Base-by-base conservation (phyloP, 2,888 invertebrate species). In the Cephonodes hylas region DNA sequence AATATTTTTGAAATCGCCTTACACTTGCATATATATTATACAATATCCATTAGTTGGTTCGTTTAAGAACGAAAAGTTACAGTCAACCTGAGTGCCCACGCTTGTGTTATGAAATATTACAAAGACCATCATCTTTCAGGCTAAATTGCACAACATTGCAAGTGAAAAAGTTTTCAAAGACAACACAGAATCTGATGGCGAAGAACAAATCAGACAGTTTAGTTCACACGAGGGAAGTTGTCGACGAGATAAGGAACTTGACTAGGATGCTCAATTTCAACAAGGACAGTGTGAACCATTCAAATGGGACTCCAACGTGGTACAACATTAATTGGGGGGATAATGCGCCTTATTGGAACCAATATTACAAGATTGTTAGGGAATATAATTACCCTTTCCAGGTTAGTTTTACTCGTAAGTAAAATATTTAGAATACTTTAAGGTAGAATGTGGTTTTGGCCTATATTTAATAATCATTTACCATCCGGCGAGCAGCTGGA, bases 331-430 rank as follows among this genome's bases (percentile, higher is more conserved):
- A 91, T 60, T 92, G 92, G 92, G 92, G 91, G 0, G 86, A 86
- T 0, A 85, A 91, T 62, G 91, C 92, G 0, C 92, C 92, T 0
- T 91, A 91, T 67, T 91, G 91, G 91, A 92, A 92, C 65, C 88
- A 91, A 68, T 92, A 89, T 65, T 93, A 90, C 63, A 85, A 79
- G 59, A 66, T 87, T 63, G 80, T 93, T 2, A 83, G 76, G 46
- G 88, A 91, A 60, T 91, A 84, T 61, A 82, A 71, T 7, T 89
- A 88, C 76, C 93, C 93, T 0, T 86, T 85, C 78, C 85, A 89
- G 85, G 93, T 92, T 10, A 10, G 38, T 3, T 10, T 38, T 34
- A 1, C 13, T 13, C 3, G 13, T 34, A 0, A 3, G n/a, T 10
- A 2, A 44, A 44, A n/a, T 44, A 20, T 1, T 20, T 20, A 44